phyloP scores from a whole-genome alignment of 2,797 vertebrate species.

The Cryptoprocta ferox region DNA sequence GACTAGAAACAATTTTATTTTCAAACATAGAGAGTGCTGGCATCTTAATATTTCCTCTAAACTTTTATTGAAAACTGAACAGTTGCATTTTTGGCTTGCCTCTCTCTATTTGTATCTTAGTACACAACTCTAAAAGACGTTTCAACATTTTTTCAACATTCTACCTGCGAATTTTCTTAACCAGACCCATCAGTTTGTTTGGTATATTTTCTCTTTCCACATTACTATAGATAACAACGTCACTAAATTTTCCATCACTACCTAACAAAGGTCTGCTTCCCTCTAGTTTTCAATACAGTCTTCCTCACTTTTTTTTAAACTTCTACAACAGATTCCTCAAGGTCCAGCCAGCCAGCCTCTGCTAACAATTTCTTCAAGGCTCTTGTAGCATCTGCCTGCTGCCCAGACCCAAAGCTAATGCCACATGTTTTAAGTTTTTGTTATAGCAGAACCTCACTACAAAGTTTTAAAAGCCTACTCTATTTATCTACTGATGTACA shows the following conservation, averaged over 20 bases:
- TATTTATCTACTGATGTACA: neutral
- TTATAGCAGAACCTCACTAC: neutral
- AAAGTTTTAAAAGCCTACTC: neutral
- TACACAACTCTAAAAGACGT: neutral
- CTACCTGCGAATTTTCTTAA: neutral
- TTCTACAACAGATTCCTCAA: neutral
- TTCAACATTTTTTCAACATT: neutral
- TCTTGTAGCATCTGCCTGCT: neutral
- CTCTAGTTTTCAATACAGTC: neutral
- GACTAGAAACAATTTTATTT: constrained; percentile 40
- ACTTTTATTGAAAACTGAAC: neutral
- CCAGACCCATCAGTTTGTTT: neutral
- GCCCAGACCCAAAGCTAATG: neutral
- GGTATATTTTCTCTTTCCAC: neutral
- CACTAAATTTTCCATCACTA: neutral
- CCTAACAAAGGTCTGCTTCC: neutral
- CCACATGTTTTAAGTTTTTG: neutral
- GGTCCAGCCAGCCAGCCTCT: neutral
- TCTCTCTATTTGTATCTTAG: neutral
- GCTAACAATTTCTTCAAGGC: neutral
- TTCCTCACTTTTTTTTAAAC: neutral
- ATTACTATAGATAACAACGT: neutral
- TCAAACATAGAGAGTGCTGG: neutral
- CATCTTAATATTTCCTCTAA: neutral
- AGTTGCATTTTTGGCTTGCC: neutral